phyloP scores from a whole-genome alignment of 2,113 vertebrate species.

The Melanotaenia duboulayi region DNA sequence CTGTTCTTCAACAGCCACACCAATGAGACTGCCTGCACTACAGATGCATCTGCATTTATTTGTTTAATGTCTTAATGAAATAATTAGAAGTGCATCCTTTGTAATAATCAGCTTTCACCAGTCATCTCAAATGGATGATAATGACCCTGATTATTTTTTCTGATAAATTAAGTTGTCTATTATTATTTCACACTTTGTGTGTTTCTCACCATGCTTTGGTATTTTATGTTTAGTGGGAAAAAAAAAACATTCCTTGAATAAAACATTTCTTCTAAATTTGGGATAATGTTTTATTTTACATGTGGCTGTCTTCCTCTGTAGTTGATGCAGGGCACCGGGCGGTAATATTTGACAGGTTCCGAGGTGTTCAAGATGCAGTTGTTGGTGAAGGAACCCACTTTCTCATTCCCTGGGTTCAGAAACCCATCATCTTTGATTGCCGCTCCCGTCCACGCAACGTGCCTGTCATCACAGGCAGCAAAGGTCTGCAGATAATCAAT shows the following conservation, averaged over 20 bases:
- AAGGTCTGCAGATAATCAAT: constrained; percentile 83
- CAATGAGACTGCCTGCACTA: too few relatives aligned
- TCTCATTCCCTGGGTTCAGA: constrained; percentile 98
- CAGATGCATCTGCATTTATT: too few relatives aligned
- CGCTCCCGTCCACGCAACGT: constrained; percentile 95
- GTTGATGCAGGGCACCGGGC: constrained; percentile 96
- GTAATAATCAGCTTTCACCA: too few relatives aligned
- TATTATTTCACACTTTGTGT: too few relatives aligned
- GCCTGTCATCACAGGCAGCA: constrained; percentile 96
- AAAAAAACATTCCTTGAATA: background rate
- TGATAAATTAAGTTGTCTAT: too few relatives aligned
- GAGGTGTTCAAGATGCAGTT: constrained; percentile 90
- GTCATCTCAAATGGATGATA: too few relatives aligned
- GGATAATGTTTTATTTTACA: background rate
- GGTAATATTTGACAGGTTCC: constrained; percentile 95
- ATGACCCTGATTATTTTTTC: too few relatives aligned
- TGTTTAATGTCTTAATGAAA: too few relatives aligned
- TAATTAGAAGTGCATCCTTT: too few relatives aligned
- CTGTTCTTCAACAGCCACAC: too few relatives aligned
- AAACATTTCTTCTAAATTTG: background rate
- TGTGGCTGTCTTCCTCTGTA: constrained; percentile 52
- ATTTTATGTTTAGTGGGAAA: background rate
- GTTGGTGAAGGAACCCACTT: constrained; percentile 96
- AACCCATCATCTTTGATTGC: constrained; percentile 95
- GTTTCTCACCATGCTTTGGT: background rate